phyloP scores from a whole-genome alignment of 2,113 vertebrate genomes.

The Mobula hypostoma region DNA sequence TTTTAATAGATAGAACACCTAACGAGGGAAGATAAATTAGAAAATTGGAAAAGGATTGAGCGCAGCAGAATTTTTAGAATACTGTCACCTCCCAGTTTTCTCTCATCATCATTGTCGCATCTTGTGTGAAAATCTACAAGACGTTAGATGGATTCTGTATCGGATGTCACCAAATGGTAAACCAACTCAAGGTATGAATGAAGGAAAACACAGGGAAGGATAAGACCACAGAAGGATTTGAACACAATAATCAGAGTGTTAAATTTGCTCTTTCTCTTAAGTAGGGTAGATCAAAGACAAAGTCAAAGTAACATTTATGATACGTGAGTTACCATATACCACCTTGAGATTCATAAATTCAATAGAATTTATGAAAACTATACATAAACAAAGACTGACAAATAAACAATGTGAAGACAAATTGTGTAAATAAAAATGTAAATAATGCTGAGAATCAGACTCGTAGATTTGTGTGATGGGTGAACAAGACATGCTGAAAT shows the following conservation, averaged over 20 bases:
- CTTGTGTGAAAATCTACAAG: background rate
- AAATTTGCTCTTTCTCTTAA: background rate
- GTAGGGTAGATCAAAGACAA: too few species aligned
- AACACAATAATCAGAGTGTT: background rate
- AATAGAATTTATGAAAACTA: too few species aligned
- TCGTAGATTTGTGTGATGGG: background rate
- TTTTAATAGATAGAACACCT: background rate
- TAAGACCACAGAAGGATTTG: background rate
- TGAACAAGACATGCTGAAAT: background rate
- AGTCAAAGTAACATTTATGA: too few species aligned
- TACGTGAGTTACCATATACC: too few species aligned
- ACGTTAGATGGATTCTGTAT: background rate
- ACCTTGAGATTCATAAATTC: too few species aligned
- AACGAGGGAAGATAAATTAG: conserved; percentile 21
- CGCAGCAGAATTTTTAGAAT: background rate
- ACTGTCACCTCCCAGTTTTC: conserved; percentile 1
- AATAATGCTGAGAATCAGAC: too few species aligned
- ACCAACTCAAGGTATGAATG: background rate
- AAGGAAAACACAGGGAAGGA: background rate
- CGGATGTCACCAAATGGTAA: background rate
- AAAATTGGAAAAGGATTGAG: background rate
- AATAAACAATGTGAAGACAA: too few species aligned
- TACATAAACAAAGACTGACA: too few species aligned
- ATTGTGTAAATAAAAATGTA: too few species aligned
- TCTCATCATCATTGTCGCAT: background rate